Conservation (phyloP, 1,140 invertebrate genomes). For the Yoshiicerus persimilis region DNA sequence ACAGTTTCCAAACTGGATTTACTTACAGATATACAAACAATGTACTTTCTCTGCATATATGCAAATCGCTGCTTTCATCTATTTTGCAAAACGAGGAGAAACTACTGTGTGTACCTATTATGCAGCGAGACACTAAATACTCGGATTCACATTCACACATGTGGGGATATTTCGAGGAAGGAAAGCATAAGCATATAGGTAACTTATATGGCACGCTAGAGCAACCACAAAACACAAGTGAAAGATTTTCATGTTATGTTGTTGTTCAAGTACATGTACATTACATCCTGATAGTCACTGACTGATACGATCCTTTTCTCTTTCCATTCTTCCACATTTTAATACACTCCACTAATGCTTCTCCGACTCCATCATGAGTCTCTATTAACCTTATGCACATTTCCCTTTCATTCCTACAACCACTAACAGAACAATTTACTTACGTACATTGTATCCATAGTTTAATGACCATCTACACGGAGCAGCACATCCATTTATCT, state of each 20-base stretch:
- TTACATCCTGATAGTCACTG: not conserved
- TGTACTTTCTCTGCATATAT: too few relatives aligned
- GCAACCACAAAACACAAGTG: not conserved
- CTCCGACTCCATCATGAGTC: not conserved
- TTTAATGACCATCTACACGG: not conserved
- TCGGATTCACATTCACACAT: too few relatives aligned
- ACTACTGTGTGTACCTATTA: too few relatives aligned
- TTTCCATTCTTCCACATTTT: not conserved
- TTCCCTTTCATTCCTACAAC: too few relatives aligned
- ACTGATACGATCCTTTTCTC: not conserved
- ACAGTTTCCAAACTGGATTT: too few relatives aligned
- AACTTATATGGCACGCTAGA: not conserved
- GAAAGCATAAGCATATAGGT: too few relatives aligned
- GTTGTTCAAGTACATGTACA: not conserved
- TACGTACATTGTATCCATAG: not conserved
- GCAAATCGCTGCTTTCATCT: too few relatives aligned
- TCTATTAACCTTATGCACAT: not conserved
- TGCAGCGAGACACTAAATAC: too few relatives aligned
- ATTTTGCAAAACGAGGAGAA: too few relatives aligned
- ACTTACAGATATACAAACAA: too few relatives aligned
- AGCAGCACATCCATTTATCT: not conserved
- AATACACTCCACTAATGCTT: not conserved
- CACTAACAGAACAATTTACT: not conserved
- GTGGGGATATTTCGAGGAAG: too few relatives aligned
- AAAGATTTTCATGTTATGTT: not conserved